Evolutionary conservation across 2,888 invertebrate genomes (phyloP), one percentile per base, ranked within the genome.

Genomic region (Aspidiotus rigidus): DNA sequence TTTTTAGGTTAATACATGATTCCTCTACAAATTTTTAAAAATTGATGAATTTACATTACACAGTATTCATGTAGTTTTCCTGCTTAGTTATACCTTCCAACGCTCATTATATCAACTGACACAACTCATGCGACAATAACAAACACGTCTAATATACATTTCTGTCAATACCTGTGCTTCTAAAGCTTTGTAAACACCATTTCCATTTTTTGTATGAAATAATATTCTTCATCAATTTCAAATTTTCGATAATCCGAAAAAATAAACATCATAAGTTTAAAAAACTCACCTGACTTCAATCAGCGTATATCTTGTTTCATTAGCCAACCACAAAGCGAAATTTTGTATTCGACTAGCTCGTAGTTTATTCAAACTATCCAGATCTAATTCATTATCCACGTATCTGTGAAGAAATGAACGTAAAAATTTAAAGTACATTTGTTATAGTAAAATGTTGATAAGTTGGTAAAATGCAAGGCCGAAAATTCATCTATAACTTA

Each of bases 241-340:
- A 49, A 49, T 53, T 15, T n/a, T 53, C 3, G 13, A 53, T n/a
- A 15, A 15, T 15, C 5, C 3, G 53, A 53, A 53, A 63, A 71
- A 69, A 28, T 5, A 1, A 70, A 56, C 69, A 15, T 61, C 60
- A 17, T 60, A 62, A 44, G 61, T 60, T 62, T 57, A 59, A 61
- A 55, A 55, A 54, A 15, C 56, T 61, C 62, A 72, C 71, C 55
- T 62, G 44, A 71, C 56, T 70, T 71, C 70, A 44, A 72, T 69
- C 57, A 70, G 71, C 53, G 71, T 70, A 76, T 76, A 80, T 71
- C 76, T 79, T 74, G 76, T 79, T 28, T 67, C 59, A 72, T 77
- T 80, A 6, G 82, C 78, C 71, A 84, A 76, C 79, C 80, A 80
- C 39, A 77, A 74, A 1, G 82, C 83, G 71, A 83, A 79, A 73